A percentile compares a stretch with the other conserved stretches of the same genome.
Evolutionary conservation across 1,140 invertebrate species (phyloP).

Genomic region (Laupala kohalensis): DNA sequence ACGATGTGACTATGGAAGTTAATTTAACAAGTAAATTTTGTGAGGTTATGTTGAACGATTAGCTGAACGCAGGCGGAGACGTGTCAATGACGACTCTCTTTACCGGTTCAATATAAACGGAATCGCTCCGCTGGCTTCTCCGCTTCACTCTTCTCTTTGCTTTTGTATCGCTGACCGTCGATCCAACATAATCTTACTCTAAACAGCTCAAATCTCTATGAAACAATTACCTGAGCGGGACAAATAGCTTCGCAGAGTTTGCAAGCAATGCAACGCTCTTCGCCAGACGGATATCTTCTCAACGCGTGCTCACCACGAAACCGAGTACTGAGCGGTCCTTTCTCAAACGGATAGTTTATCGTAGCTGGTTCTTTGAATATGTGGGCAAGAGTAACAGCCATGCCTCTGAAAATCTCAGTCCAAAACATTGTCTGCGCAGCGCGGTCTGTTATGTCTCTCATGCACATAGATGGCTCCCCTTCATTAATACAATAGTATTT

Average conservation of each 20-base stretch:
- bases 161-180: no score
- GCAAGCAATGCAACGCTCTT: conserved; percentile 97
- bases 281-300: conserved; percentile 88
- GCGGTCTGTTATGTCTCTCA: conserved; percentile 53
- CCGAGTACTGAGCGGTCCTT: conserved; percentile 87
- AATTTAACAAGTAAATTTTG: no score
- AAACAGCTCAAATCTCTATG: no score
- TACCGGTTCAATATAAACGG: no score
- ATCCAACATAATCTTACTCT: no score
- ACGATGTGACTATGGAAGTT: no score
- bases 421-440: conserved; percentile 56
- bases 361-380: conserved; percentile 95
- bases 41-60: no score
- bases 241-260: conserved; percentile 98
- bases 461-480: conserved; percentile 43
- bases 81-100: no score
- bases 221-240: conserved; percentile 84
- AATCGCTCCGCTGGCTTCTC: no score
- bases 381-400: conserved; percentile 65
- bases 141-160: no score
- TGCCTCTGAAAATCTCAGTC: conserved; percentile 60
- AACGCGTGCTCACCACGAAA: conserved; percentile 96
- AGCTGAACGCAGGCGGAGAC: no score
- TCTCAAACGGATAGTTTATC: conserved; percentile 98
- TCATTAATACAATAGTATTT: conserved; percentile 43